These are phyloP conservation scores for Pyrocephalus nanus DNA, from an alignment of 2,797 vertebrate species.

Conservation along the genomic window DNA sequence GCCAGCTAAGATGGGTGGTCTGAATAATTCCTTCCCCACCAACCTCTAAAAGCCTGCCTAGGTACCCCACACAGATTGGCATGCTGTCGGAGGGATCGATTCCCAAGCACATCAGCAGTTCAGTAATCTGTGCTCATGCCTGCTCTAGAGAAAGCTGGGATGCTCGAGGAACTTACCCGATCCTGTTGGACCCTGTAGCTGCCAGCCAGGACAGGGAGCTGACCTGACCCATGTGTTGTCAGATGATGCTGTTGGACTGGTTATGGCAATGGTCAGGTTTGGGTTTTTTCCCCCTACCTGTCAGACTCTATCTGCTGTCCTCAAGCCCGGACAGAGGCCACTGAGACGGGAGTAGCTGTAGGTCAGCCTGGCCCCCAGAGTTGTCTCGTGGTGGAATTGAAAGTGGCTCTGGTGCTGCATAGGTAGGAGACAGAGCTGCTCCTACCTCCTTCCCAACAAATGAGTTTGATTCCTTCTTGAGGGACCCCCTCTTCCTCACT, in stretches of 20 bases:
- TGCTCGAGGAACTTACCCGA: neutral
- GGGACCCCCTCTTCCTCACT: neutral
- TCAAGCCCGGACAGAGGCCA: neutral
- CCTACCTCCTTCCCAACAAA: neutral
- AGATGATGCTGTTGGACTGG: neutral
- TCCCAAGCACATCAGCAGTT: neutral
- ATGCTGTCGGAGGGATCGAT: neutral
- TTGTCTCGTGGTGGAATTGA: fast-evolving
- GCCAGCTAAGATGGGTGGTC: conserved; percentile 65
- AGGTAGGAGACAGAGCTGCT: neutral
- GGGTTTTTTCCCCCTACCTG: neutral
- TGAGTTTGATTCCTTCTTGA: neutral
- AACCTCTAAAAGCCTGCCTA: conserved; percentile 30
- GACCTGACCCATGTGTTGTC: fast-evolving
- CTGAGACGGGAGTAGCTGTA: neutral
- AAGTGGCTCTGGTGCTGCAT: fast-evolving
- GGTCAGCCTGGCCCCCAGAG: neutral
- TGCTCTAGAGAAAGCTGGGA: neutral
- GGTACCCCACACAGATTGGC: conserved; percentile 56
- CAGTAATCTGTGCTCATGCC: neutral
- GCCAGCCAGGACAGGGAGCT: neutral
- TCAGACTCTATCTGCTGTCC: neutral
- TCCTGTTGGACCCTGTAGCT: neutral
- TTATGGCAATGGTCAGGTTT: neutral
- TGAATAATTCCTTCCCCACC: conserved; percentile 46